Conservation (phyloP, 2,888 invertebrate species). For the Celastrina argiolus region DNA sequence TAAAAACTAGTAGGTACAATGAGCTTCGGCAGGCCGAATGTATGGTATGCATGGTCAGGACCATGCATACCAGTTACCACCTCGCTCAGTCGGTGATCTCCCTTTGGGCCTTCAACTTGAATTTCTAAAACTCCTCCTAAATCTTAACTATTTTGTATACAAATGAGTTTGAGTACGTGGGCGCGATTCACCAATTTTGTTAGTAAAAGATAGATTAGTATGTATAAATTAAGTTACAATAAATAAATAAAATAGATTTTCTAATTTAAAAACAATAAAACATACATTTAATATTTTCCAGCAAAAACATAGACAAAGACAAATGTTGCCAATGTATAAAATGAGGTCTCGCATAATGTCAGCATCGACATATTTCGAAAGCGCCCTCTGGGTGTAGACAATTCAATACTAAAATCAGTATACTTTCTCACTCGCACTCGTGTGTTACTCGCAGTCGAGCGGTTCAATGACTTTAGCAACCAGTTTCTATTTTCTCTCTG, state of each 20-base stretch:
- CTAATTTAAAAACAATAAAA: not conserved
- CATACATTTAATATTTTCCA: not conserved
- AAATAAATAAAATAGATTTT: not conserved
- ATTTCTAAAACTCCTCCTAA: no score
- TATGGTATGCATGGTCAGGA: no score
- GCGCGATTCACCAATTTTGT: no score
- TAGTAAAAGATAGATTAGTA: no score
- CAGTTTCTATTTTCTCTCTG: conserved; percentile 78
- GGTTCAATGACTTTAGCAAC: conserved; percentile 77
- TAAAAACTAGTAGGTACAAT: no score
- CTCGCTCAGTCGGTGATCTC: no score
- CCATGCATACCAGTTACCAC: no score
- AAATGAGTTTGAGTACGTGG: no score
- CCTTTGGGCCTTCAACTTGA: no score
- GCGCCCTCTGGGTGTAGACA: conserved; percentile 52
- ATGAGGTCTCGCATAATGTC: conserved; percentile 51
- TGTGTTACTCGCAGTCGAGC: conserved; percentile 54
- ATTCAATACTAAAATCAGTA: conserved; percentile 28
- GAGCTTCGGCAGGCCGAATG: no score
- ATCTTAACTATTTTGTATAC: no score
- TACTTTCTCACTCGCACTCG: conserved; percentile 66
- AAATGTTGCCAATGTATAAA: not conserved
- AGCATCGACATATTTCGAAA: conserved; percentile 24
- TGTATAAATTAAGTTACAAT: no score
- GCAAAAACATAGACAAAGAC: not conserved